Base-by-base conservation (phyloP, 2,888 invertebrate species). In the Fragum sueziense region DNA sequence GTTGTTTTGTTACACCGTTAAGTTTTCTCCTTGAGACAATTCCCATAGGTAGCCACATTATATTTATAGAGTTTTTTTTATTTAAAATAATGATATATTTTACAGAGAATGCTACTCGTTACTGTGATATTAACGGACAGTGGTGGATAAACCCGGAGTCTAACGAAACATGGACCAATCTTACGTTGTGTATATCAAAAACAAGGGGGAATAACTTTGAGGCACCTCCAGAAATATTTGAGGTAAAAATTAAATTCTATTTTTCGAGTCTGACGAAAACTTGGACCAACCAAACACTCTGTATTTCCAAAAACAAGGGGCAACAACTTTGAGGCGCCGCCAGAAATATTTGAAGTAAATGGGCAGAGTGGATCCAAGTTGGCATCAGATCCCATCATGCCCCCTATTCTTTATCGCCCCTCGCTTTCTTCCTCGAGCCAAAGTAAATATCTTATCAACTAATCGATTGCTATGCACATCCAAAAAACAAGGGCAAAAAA, bases 41-140 rank as follows among this genome's bases (percentile, higher is more conserved):
- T n/a, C n/a, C n/a, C n/a, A n/a, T n/a, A n/a, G n/a, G n/a, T n/a
- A n/a, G n/a, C n/a, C n/a, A n/a, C n/a, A n/a, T n/a, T n/a, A n/a
- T n/a, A n/a, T n/a, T n/a, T n/a, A n/a, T n/a, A n/a, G n/a, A n/a
- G n/a, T n/a, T n/a, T n/a, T n/a, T n/a, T n/a, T n/a, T n/a, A n/a
- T n/a, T n/a, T n/a, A n/a, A n/a, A n/a, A n/a, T n/a, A n/a, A n/a
- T n/a, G n/a, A n/a, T n/a, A n/a, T n/a, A n/a, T 41, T 52, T 72
- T 75, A 0, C 73, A 91, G 91, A 79, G 34, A 84, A 82, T 69
- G 90, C 90, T n/a, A 88, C 81, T 1, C 74, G 87, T 20, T 54
- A 52, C 17, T 91, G 91, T 65, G 82, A 87, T 70, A 76, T 86
- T 7, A 86, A 88, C 67, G 90, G 91, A 0, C 86, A 82, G 11